phyloP scores from a whole-genome alignment of 2,888 invertebrate species.

The Eupithecia insigniata region DNA sequence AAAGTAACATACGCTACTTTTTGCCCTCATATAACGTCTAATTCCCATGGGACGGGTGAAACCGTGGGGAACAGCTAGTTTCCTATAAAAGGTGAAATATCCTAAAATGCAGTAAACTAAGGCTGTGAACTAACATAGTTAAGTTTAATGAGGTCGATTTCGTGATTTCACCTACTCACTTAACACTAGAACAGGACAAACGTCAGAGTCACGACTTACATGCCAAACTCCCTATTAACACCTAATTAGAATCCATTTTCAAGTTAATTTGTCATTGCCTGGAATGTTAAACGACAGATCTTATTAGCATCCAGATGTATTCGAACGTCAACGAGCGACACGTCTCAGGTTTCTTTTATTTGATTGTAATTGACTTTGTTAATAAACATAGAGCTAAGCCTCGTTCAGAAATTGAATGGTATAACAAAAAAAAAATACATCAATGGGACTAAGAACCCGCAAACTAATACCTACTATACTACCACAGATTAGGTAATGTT shows the following conservation, averaged over 20 bases:
- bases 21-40: too few species aligned
- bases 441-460: too few species aligned
- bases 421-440: too few species aligned
- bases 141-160: constrained; percentile 27
- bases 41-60: too few species aligned
- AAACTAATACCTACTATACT: too few species aligned
- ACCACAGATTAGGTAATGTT: too few species aligned
- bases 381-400: too few species aligned
- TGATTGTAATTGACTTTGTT: too few species aligned
- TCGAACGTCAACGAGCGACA: constrained; percentile 4
- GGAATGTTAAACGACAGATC: constrained; percentile 49
- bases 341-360: too few species aligned
- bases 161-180: constrained; percentile 37
- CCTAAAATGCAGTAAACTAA: not conserved
- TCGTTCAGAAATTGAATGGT: too few species aligned
- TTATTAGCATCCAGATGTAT: constrained; percentile 42
- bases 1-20: too few species aligned
- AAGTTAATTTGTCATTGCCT: constrained; percentile 55
- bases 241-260: constrained; percentile 60
- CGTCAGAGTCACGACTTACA: constrained; percentile 49
- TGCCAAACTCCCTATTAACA: constrained; percentile 59
- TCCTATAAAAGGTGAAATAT: not conserved
- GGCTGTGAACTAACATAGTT: not conserved
- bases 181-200: constrained; percentile 39
- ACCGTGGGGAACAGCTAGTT: too few species aligned